Conservation (phyloP, 1,140 invertebrate genomes). For the Leptinotarsa lineolata region DNA sequence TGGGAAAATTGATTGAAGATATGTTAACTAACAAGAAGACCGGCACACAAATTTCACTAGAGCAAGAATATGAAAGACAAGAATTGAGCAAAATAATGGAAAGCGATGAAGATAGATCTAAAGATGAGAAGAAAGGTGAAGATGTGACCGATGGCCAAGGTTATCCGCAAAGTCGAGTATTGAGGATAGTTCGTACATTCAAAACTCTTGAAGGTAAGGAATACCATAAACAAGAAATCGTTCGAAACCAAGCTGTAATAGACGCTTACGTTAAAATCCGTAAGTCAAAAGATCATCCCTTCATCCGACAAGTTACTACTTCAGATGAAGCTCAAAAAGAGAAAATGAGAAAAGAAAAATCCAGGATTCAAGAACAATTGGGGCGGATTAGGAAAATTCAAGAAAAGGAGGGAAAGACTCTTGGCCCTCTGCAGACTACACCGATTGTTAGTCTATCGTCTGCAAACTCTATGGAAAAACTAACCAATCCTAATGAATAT, state of each 20-base stretch:
- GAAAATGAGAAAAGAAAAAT: slow-evolving; percentile 94
- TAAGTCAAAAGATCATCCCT: slow-evolving; percentile 91
- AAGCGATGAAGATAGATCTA: slow-evolving; percentile 69
- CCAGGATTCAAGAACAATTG: slow-evolving; percentile 95
- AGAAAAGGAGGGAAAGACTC: slow-evolving; percentile 68
- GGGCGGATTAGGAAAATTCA: slow-evolving; percentile 91
- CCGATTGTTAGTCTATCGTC: slow-evolving; percentile 23
- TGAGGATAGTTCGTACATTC: slow-evolving; percentile 96
- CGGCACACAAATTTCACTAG: slow-evolving; percentile 80
- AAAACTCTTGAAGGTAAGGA: slow-evolving; percentile 87
- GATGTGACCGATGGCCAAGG: slow-evolving; percentile 61
- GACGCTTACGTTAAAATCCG: slow-evolving; percentile 96
- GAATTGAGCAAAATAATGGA: slow-evolving; percentile 92
- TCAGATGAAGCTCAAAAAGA: slow-evolving; percentile 90
- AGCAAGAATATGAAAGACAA: slow-evolving; percentile 93
- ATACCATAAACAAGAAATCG: slow-evolving; percentile 89
- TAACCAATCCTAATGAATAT: slow-evolving; percentile 38
- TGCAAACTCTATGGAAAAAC: slow-evolving; percentile 30
- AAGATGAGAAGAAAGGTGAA: slow-evolving; percentile 70
- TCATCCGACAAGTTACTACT: slow-evolving; percentile 90
- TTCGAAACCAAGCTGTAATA: slow-evolving; percentile 91
- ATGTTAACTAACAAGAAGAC: slow-evolving; percentile 98
- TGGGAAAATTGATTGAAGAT: slow-evolving; percentile 98
- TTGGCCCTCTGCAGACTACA: slow-evolving; percentile 7
- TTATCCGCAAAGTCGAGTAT: slow-evolving; percentile 66